Percentiles rank a stretch among this genome's conserved stretches.
phyloP scores from a whole-genome alignment of 2,113 vertebrate genomes.

The Empidonax alnorum region DNA sequence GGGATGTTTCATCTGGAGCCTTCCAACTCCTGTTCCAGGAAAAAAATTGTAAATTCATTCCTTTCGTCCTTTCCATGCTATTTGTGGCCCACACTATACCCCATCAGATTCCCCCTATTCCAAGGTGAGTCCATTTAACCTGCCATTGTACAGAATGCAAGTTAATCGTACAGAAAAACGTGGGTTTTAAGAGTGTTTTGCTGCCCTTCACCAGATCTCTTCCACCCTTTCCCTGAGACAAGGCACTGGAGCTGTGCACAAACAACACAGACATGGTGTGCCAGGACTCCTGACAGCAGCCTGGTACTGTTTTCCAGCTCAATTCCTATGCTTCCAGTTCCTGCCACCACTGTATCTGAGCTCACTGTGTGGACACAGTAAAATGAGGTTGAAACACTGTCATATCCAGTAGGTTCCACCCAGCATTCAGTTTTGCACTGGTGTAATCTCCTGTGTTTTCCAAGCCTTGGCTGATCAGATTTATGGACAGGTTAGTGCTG shows the following conservation, averaged over 20 bases:
- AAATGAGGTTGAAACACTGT: neutral
- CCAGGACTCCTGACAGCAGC: neutral
- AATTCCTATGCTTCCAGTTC: neutral
- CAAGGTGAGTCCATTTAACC: accelerated
- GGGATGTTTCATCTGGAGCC: neutral
- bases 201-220: neutral
- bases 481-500: neutral
- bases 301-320: neutral
- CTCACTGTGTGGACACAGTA: neutral
- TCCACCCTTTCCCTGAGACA: neutral
- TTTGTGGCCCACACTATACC: accelerated
- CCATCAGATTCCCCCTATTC: neutral
- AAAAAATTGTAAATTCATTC: neutral
- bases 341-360: neutral
- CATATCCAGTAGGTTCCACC: neutral
- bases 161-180: too few relatives aligned
- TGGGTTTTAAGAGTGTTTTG: neutral
- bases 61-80: neutral
- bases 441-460: neutral
- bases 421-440: neutral
- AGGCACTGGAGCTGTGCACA: neutral
- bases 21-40: neutral
- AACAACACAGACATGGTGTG: accelerated
- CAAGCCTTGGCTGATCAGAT: neutral
- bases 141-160: neutral